Conservation (phyloP, 2,113 vertebrate genomes). For the Mesoclemmys tuberculata region DNA sequence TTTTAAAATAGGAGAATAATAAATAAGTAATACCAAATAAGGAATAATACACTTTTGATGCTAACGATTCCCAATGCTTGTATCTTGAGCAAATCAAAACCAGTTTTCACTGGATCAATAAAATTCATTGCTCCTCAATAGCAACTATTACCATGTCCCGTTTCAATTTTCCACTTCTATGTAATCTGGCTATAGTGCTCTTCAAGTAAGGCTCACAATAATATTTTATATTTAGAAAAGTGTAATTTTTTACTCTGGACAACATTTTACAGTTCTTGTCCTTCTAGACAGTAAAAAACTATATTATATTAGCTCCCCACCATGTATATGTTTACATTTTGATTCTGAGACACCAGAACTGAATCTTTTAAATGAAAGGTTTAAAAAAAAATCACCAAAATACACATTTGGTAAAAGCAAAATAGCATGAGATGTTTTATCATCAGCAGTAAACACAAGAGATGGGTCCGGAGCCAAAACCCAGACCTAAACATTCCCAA, state of each 20-base stretch:
- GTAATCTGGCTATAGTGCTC: too few relatives aligned
- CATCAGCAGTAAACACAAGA: not conserved
- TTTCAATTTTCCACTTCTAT: too few relatives aligned
- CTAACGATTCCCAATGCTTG: fast-evolving
- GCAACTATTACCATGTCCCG: too few relatives aligned
- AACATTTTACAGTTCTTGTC: not conserved
- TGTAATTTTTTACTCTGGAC: not conserved
- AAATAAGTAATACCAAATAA: not conserved
- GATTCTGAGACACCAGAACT: not conserved
- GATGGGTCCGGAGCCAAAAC: not conserved
- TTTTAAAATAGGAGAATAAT: not conserved
- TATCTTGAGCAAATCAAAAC: not conserved
- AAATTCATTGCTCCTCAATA: too few relatives aligned
- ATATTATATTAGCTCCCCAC: not conserved
- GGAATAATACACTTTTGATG: not conserved
- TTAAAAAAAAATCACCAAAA: not conserved
- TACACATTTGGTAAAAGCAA: not conserved
- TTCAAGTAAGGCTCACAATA: too few relatives aligned
- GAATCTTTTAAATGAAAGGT: not conserved
- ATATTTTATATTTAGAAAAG: too few relatives aligned
- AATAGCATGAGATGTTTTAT: not conserved
- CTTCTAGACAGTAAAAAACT: not conserved
- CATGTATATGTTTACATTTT: not conserved
- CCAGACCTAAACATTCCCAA: not conserved
- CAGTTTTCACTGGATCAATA: not conserved